Percentiles rank a stretch among this genome's conserved stretches.
These are phyloP conservation scores for Anthopleura sola DNA, from an alignment of 64 coral and sea anemone genomes.

Conservation along the genomic window DNA sequence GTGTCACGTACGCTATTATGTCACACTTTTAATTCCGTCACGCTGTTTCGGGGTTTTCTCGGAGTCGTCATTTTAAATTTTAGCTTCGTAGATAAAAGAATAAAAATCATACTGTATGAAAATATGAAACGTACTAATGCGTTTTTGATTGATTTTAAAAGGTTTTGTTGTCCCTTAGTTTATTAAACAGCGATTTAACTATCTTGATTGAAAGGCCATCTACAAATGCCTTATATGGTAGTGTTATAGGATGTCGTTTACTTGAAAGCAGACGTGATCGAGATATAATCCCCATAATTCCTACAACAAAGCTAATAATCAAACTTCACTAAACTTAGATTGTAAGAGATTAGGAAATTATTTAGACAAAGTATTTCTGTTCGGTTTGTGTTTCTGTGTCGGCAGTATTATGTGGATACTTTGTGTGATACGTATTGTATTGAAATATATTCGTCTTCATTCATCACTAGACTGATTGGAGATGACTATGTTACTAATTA, in stretches of 20 bases:
- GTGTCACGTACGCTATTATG: background rate
- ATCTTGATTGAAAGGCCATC: background rate
- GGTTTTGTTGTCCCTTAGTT: background rate
- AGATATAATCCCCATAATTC: background rate
- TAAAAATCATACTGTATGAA: background rate
- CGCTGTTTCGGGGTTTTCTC: background rate
- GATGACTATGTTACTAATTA: no score
- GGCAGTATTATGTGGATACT: background rate
- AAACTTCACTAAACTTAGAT: background rate
- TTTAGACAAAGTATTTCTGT: background rate
- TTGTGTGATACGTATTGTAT: background rate
- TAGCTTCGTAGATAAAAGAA: background rate
- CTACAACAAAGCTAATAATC: background rate
- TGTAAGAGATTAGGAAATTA: background rate
- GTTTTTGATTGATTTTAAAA: background rate
- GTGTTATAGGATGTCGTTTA: background rate
- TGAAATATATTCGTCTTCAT: background rate
- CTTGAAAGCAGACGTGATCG: background rate
- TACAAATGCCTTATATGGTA: background rate
- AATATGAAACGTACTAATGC: background rate
- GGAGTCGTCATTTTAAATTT: background rate
- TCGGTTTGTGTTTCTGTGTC: background rate
- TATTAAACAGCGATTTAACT: background rate
- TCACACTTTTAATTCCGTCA: background rate
- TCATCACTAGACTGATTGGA: background rate